These are phyloP conservation scores for Dorcus hopei DNA, from an alignment of 2,888 invertebrate species.

Conservation along the genomic window DNA sequence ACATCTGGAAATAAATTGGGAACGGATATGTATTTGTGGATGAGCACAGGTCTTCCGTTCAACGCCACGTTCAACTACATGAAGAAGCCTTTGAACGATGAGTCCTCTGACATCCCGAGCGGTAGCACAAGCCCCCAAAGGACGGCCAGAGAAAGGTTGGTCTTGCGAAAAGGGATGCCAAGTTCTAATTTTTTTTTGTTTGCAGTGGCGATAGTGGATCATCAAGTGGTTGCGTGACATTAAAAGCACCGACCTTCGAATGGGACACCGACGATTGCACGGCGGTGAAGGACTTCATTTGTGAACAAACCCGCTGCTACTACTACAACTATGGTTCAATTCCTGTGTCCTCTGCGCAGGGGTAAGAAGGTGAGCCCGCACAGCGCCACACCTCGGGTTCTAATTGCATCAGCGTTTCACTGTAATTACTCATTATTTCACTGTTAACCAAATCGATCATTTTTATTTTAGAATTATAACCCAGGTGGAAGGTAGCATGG, in stretches of 20 bases:
- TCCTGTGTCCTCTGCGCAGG: constrained; percentile 86
- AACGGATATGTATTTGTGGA: constrained; percentile 85
- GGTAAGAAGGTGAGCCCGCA: constrained; percentile 78
- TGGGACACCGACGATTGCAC: constrained; percentile 84
- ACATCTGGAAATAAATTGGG: constrained; percentile 84
- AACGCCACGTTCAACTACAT: constrained; percentile 87
- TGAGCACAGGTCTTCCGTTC: constrained; percentile 84
- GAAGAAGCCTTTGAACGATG: constrained; percentile 50
- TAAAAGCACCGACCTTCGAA: constrained; percentile 72
- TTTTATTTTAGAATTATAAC: constrained; percentile 25
- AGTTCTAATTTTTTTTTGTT: constrained; percentile 3
- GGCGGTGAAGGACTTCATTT: constrained; percentile 81
- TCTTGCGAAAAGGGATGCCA: neutral
- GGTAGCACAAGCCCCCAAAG: constrained; percentile 77
- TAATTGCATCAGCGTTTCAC: constrained; percentile 10
- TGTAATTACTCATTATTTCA: constrained; percentile 12
- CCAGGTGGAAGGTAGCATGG: constrained; percentile 42
- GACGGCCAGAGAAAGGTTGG: constrained; percentile 70
- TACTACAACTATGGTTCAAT: constrained; percentile 89
- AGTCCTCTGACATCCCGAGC: constrained; percentile 55
- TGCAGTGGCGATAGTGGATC: constrained; percentile 56
- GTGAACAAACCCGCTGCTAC: constrained; percentile 87
- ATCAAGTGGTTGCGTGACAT: constrained; percentile 71
- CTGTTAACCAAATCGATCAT: constrained; percentile 9
- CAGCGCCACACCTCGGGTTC: constrained; percentile 39